Conservation (phyloP, 1,140 invertebrate genomes). For the Temnothorax curvispinosus region DNA sequence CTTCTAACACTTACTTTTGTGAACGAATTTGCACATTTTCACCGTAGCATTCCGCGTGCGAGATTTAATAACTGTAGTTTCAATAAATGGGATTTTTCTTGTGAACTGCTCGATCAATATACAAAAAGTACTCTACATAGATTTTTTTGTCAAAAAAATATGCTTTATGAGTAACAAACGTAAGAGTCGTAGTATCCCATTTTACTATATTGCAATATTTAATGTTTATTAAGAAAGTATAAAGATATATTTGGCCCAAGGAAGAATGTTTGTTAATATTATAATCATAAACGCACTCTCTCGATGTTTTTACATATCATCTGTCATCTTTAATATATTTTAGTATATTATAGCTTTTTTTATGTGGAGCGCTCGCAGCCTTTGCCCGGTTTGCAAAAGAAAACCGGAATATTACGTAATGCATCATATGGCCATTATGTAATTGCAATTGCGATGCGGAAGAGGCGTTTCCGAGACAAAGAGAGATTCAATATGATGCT, state of each 20-base stretch:
- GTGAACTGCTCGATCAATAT: neutral
- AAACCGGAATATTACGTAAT: slow-evolving; percentile 20
- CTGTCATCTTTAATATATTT: neutral
- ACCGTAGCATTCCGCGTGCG: neutral
- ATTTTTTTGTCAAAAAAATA: neutral
- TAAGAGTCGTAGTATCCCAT: neutral
- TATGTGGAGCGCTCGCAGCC: neutral
- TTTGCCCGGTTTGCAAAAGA: neutral
- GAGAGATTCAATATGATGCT: slow-evolving; percentile 58
- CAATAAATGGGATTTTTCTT: neutral
- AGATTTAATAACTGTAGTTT: slow-evolving; percentile 32
- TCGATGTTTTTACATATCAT: neutral
- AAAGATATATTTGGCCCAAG: neutral
- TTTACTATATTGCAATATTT: neutral
- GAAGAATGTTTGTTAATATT: neutral
- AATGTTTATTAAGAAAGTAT: neutral
- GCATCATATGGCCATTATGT: slow-evolving; percentile 53
- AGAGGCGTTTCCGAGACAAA: slow-evolving; percentile 55
- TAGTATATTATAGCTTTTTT: neutral
- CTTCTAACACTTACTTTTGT: slow-evolving; percentile 50
- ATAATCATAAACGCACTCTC: neutral
- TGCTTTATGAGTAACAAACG: neutral
- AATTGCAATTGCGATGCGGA: slow-evolving; percentile 57
- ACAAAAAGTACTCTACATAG: neutral
- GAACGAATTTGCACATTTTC: slow-evolving; percentile 49